These are phyloP conservation scores for Patagioenas fasciata DNA, from an alignment of 2,113 vertebrate species.

Conservation along the genomic window DNA sequence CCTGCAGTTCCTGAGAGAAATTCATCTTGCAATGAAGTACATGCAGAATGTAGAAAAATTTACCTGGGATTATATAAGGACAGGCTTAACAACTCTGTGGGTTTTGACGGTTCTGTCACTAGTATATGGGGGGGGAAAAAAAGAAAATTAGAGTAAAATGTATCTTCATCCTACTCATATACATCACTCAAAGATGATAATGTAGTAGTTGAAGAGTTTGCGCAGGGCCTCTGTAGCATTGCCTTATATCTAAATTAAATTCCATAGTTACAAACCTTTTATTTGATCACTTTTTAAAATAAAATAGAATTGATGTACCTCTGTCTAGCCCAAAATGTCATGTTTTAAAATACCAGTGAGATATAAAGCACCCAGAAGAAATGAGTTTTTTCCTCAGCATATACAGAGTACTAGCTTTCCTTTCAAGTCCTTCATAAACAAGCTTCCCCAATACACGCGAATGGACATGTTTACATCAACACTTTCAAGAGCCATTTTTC, in stretches of 20 bases:
- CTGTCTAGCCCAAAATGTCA: background rate
- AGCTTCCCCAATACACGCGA: background rate
- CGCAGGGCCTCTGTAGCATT: background rate
- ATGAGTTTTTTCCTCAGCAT: background rate
- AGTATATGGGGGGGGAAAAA: background rate
- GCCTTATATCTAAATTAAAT: background rate
- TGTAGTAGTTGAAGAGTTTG: background rate
- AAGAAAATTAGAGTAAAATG: background rate
- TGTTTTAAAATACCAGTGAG: background rate
- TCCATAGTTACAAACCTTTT: background rate
- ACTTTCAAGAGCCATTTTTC: background rate
- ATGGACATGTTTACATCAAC: background rate
- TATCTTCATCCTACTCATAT: slow-evolving; percentile 13
- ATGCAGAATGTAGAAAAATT: background rate
- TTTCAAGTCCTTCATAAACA: background rate
- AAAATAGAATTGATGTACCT: background rate
- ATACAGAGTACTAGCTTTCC: background rate
- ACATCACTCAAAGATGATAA: background rate
- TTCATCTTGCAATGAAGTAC: background rate
- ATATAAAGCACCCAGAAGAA: background rate
- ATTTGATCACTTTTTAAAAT: background rate
- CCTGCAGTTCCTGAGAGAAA: background rate
- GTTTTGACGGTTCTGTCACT: slow-evolving; percentile 4
- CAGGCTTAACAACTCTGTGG: background rate
- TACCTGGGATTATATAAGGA: background rate